Evolutionary conservation across 2,797 vertebrate species (phyloP).

Genomic region (Platalea minor): DNA sequence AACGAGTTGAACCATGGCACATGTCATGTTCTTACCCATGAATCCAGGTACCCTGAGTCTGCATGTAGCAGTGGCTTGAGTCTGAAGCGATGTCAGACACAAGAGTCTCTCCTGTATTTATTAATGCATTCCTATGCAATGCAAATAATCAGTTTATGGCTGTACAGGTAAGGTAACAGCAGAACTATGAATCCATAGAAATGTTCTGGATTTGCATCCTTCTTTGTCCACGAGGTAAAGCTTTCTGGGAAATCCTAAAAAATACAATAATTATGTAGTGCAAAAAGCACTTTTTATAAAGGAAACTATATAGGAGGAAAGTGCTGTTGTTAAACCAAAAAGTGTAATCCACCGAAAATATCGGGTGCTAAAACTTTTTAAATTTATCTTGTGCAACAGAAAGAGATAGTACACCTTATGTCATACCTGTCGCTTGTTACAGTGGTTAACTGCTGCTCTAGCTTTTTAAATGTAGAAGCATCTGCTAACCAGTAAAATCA

Average conservation of each 20-base stretch:
- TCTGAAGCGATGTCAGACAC: accelerated
- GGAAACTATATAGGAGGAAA: not conserved
- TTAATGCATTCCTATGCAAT: not conserved
- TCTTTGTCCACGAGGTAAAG: not conserved
- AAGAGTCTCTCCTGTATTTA: not conserved
- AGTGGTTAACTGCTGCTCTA: not conserved
- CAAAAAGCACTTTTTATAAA: not conserved
- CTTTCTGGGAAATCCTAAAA: not conserved
- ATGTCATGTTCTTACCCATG: not conserved
- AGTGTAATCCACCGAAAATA: not conserved
- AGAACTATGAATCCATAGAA: not conserved
- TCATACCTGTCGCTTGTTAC: accelerated
- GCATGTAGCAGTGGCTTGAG: not conserved
- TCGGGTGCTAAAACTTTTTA: not conserved
- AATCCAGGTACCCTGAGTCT: not conserved
- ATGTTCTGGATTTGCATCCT: not conserved
- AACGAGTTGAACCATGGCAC: not conserved
- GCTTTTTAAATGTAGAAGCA: not conserved
- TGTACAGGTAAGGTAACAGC: not conserved
- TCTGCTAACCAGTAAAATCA: not conserved
- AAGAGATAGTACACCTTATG: not conserved
- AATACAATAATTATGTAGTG: accelerated
- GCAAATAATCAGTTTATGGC: not conserved
- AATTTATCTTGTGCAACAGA: not conserved
- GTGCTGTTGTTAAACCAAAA: not conserved